Conservation (phyloP, 1,140 invertebrate genomes). For the Procambarus virginalis region DNA sequence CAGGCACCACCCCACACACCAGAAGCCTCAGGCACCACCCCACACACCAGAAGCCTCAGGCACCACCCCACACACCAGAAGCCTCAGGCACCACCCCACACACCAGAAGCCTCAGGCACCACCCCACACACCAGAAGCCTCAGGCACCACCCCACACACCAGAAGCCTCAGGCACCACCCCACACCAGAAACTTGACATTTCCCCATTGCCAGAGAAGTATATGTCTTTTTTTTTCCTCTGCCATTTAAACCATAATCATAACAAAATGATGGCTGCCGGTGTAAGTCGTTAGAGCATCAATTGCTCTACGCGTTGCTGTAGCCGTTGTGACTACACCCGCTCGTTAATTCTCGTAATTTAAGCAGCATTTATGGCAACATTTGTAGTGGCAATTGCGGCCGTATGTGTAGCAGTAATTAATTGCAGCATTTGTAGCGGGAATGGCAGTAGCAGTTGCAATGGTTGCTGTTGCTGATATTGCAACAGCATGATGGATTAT, state of each 20-base stretch:
- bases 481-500: not conserved
- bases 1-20: no score
- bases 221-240: not conserved
- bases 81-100: no score
- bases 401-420: constrained; percentile 60
- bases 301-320: constrained; percentile 16
- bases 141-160: no score
- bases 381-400: constrained; percentile 51
- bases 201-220: no score
- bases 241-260: constrained; percentile 7
- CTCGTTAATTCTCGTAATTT: constrained; percentile 51
- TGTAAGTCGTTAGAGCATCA: constrained; percentile 4
- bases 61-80: no score
- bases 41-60: no score
- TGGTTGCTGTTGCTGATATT: constrained; percentile 28
- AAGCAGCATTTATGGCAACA: constrained; percentile 43
- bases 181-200: no score
- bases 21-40: no score
- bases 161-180: no score
- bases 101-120: no score
- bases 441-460: constrained; percentile 37
- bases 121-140: no score
- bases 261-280: constrained; percentile 1
- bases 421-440: constrained; percentile 46
- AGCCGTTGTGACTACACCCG: constrained; percentile 42